phyloP scores from a whole-genome alignment of 2,888 invertebrate genomes.

The Lycia hirtaria region DNA sequence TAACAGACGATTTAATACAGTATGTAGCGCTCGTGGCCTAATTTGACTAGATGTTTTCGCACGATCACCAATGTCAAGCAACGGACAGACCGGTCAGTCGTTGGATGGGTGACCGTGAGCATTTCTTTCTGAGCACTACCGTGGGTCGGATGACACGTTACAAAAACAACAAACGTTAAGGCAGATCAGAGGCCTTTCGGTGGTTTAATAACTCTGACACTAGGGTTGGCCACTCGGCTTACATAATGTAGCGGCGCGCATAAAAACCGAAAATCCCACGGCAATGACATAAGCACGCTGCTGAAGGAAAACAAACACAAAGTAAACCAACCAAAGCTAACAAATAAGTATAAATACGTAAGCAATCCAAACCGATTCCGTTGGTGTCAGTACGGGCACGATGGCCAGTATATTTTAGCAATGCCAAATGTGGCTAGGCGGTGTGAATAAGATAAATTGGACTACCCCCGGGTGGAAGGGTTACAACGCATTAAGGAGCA shows the following conservation, averaged over 20 bases:
- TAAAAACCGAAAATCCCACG: not conserved
- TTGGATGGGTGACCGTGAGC: too few relatives aligned
- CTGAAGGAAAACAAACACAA: constrained; percentile 7
- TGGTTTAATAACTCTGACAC: too few relatives aligned
- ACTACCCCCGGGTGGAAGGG: constrained; percentile 16
- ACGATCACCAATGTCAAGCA: too few relatives aligned
- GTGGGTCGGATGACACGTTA: too few relatives aligned
- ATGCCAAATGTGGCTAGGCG: constrained; percentile 36
- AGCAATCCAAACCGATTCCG: constrained; percentile 17
- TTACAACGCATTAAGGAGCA: not conserved
- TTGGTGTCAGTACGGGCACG: constrained; percentile 1
- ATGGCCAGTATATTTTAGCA: constrained; percentile 29
- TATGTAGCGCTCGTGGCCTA: too few relatives aligned
- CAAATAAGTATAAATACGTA: constrained; percentile 1
- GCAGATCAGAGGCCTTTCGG: too few relatives aligned
- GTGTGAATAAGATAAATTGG: constrained; percentile 48
- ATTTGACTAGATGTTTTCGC: too few relatives aligned
- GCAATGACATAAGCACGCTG: not conserved
- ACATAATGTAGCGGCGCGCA: not conserved
- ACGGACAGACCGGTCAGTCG: too few relatives aligned
- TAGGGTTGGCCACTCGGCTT: too few relatives aligned
- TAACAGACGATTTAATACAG: too few relatives aligned
- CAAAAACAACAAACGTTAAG: too few relatives aligned
- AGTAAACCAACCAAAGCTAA: not conserved
- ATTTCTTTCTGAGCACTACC: too few relatives aligned